Evolutionary conservation across 1,140 invertebrate genomes (phyloP).

Genomic region (Dermatophagoides farinae): DNA sequence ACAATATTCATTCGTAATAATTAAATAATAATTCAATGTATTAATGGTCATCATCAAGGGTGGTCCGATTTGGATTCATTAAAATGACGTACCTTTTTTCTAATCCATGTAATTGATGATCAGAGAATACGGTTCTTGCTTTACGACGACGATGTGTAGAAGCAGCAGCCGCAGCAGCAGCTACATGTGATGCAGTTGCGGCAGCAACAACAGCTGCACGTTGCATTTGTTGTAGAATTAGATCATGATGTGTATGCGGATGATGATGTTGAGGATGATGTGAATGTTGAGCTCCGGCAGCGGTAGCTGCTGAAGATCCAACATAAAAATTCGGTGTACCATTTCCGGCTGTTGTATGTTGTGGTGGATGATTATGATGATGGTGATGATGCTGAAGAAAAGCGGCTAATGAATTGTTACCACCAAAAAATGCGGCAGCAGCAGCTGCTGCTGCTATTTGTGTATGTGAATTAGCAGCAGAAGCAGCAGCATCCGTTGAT

Average conservation of each 20-base stretch:
- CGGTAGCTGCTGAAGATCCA: background rate
- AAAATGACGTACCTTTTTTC: constrained; percentile 50
- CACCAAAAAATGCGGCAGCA: constrained; percentile 2
- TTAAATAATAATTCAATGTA: too few species aligned
- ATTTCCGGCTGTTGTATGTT: background rate
- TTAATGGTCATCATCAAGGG: too few species aligned
- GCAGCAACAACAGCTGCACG: constrained; percentile 9
- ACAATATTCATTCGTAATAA: too few species aligned
- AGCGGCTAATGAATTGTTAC: constrained; percentile 1
- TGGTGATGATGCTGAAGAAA: background rate
- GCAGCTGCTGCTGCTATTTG: background rate
- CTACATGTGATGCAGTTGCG: constrained; percentile 12
- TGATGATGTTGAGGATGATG: constrained; percentile 1
- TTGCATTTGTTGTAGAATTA: constrained; percentile 16
- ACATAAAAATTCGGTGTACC: background rate
- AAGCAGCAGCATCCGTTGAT: background rate
- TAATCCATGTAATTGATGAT: constrained; percentile 76
- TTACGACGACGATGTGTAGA: constrained; percentile 18
- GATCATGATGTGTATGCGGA: constrained; percentile 1
- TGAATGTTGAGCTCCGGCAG: background rate
- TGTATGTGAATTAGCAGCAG: background rate
- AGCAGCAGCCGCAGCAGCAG: background rate
- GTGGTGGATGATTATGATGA: too few species aligned
- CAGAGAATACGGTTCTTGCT: constrained; percentile 80
- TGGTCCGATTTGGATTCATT: too few species aligned